Conservation (phyloP, 2,888 invertebrate species). For the Morinoia aosen region DNA sequence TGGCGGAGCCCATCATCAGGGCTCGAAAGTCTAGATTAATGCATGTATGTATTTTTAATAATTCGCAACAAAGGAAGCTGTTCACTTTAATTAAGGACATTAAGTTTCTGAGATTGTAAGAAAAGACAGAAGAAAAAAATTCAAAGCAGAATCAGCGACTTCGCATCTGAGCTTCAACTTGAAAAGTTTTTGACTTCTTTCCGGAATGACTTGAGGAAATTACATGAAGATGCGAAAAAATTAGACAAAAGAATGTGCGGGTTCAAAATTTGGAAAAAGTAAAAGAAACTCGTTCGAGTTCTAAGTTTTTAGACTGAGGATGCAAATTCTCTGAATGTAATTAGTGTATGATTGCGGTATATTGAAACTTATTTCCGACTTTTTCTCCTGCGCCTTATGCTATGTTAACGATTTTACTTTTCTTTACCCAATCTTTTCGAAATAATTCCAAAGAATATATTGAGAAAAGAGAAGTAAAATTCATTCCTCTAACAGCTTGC, state of each 20-base stretch:
- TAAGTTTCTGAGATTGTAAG: neutral
- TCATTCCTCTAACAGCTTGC: neutral
- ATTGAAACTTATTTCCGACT: neutral
- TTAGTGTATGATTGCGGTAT: neutral
- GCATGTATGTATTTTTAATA: no score
- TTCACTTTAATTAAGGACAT: neutral
- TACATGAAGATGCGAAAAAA: neutral
- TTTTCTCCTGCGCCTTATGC: neutral
- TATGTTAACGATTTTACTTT: neutral
- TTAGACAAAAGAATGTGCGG: neutral
- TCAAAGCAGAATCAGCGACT: neutral
- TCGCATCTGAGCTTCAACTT: neutral
- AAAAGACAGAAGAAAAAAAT: neutral
- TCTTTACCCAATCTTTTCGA: neutral
- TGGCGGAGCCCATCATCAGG: no score
- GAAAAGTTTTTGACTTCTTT: no score
- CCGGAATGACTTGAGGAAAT: neutral
- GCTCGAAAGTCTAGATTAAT: no score
- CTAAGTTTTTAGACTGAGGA: neutral
- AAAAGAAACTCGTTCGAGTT: neutral
- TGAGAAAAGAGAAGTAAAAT: neutral
- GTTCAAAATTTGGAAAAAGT: neutral
- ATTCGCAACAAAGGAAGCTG: no score
- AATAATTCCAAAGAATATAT: neutral
- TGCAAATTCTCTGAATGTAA: neutral